Percentiles rank a stretch among this genome's conserved stretches.
phyloP scores from a whole-genome alignment of 2,113 vertebrate genomes.

The Phylloscopus trochilus region DNA sequence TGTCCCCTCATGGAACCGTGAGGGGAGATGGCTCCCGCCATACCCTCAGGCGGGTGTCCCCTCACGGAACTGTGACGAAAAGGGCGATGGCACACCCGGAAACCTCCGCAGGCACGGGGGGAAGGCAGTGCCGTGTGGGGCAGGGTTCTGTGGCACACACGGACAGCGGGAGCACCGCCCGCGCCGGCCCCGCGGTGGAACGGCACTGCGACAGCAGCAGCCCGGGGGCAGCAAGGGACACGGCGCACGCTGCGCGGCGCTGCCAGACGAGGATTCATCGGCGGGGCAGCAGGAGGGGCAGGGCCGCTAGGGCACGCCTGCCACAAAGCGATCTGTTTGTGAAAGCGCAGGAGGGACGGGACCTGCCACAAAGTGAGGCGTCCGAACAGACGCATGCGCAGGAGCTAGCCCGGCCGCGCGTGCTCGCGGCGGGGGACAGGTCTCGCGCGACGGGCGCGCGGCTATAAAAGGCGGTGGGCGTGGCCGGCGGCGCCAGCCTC shows the following conservation, averaged over 20 bases:
- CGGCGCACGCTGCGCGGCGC: not conserved
- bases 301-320: not conserved
- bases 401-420: not conserved
- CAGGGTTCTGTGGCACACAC: not conserved
- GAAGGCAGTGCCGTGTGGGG: not conserved
- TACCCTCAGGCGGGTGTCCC: no score
- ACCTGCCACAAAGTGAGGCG: accelerated
- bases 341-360: accelerated
- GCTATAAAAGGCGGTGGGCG: not conserved
- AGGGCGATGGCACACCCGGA: not conserved
- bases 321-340: accelerated
- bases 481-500: not conserved
- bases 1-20: no score
- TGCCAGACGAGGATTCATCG: accelerated
- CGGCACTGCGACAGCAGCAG: not conserved
- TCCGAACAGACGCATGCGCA: accelerated
- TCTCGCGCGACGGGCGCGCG: not conserved
- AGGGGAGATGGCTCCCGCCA: no score
- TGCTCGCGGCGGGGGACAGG: not conserved
- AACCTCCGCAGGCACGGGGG: not conserved
- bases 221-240: not conserved
- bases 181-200: not conserved
- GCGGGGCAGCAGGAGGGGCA: not conserved
- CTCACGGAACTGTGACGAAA: no score
- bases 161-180: not conserved